A percentile compares a stretch with the other conserved stretches of the same genome.
phyloP scores from a whole-genome alignment of 2,797 vertebrate genomes.

The Onychomys leucogaster region DNA sequence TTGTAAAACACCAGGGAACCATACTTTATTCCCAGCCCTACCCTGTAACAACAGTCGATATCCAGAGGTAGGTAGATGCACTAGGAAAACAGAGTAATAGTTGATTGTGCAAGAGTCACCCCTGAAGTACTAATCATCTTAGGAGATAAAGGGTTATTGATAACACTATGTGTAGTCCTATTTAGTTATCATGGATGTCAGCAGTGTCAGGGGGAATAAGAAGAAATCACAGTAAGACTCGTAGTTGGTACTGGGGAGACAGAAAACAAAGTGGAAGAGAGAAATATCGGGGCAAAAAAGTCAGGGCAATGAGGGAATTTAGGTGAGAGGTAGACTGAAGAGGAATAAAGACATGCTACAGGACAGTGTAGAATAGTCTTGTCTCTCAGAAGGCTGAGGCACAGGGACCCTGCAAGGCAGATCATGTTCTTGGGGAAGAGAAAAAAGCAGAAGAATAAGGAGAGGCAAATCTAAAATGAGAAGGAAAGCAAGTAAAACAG shows the following conservation, averaged over 20 bases:
- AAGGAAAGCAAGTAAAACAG: neutral
- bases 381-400: neutral
- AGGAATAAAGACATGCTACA: too few species aligned
- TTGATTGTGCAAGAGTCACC: neutral
- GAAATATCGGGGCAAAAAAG: neutral
- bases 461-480: neutral
- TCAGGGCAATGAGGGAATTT: neutral
- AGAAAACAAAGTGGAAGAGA: neutral
- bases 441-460: too few species aligned
- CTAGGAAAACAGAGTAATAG: neutral
- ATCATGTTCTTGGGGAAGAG: neutral
- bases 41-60: neutral
- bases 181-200: neutral
- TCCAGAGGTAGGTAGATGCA: neutral
- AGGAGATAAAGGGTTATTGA: neutral
- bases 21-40: neutral
- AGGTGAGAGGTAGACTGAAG: neutral
- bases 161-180: neutral
- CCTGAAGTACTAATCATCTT: neutral
- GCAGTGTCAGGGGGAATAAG: neutral
- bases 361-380: neutral
- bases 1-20: neutral
- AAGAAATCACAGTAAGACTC: neutral
- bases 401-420: neutral
- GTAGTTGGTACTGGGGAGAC: neutral